phyloP scores from a whole-genome alignment of 1,140 invertebrate genomes.

The Drosophila virilis region DNA sequence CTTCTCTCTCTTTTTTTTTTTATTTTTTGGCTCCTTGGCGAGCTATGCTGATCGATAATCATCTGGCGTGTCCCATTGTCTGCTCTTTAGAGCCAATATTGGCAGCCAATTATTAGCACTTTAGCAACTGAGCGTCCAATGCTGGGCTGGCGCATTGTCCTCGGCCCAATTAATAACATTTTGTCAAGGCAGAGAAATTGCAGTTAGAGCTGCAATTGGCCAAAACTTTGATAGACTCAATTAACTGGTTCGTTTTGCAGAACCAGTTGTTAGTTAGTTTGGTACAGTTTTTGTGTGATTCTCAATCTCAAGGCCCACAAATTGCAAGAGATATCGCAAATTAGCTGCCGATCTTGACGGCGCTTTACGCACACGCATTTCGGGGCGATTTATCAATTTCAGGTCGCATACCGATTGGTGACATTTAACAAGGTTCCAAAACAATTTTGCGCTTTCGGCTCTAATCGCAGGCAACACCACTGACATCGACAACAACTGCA shows the following conservation, averaged over 20 bases:
- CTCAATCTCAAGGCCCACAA: constrained; percentile 56
- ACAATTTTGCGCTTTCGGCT: constrained; percentile 64
- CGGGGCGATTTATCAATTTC: constrained; percentile 75
- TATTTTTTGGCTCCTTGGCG: constrained; percentile 2
- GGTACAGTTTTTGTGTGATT: constrained; percentile 47
- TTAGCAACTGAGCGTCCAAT: constrained; percentile 1
- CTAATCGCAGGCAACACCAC: constrained; percentile 53
- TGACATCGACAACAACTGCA: constrained; percentile 19
- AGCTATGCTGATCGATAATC: constrained; percentile 45
- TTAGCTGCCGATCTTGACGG: constrained; percentile 44
- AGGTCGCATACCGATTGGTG: constrained; percentile 75
- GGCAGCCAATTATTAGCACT: constrained; percentile 77
- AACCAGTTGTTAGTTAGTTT: constrained; percentile 28
- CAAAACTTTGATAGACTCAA: constrained; percentile 24
- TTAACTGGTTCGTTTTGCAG: constrained; percentile 32
- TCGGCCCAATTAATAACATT: constrained; percentile 74
- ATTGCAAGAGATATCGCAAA: constrained; percentile 61
- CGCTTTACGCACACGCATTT: constrained; percentile 63
- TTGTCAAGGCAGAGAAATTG: constrained; percentile 76
- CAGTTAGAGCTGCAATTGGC: constrained; percentile 20
- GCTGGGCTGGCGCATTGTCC: constrained; percentile 53
- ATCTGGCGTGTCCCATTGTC: constrained; percentile 68
- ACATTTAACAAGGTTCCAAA: constrained; percentile 81
- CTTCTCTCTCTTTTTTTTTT: constrained; percentile 3
- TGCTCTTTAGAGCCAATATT: constrained; percentile 43